Evolutionary conservation across 2,797 vertebrate species (phyloP).

Genomic region (Corythornis leucogaster): DNA sequence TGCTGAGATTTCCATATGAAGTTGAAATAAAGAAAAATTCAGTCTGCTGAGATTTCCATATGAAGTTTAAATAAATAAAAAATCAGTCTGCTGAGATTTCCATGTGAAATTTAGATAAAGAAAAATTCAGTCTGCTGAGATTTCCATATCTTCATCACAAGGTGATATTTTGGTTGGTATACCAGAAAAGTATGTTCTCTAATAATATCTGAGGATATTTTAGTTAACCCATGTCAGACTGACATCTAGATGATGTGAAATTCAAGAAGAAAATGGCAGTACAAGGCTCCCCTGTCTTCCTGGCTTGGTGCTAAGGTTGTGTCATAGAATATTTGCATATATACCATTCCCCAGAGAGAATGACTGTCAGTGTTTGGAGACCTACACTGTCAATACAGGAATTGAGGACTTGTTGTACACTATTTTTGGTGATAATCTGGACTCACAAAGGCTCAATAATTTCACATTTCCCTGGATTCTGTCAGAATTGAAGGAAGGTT

Average conservation of each 20-base stretch:
- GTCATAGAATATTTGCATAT: background rate
- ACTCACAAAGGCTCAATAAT: background rate
- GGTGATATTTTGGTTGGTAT: background rate
- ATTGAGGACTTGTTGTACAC: background rate
- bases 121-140: background rate
- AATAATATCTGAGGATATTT: background rate
- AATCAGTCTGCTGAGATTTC: background rate
- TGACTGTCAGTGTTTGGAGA: background rate
- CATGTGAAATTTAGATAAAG: background rate
- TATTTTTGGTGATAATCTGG: background rate
- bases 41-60: background rate
- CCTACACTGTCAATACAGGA: background rate
- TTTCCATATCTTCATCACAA: background rate
- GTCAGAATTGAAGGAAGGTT: background rate
- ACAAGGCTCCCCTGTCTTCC: background rate
- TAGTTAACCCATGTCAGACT: background rate
- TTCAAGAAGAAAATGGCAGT: background rate
- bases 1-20: background rate
- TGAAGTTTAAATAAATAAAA: background rate
- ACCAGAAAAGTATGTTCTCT: background rate
- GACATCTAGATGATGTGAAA: background rate
- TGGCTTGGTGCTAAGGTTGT: background rate
- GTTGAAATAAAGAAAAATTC: background rate
- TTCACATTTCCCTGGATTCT: background rate
- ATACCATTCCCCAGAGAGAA: background rate